Base-by-base conservation (phyloP, 1,140 invertebrate genomes). In the Camponotus vicinus region DNA sequence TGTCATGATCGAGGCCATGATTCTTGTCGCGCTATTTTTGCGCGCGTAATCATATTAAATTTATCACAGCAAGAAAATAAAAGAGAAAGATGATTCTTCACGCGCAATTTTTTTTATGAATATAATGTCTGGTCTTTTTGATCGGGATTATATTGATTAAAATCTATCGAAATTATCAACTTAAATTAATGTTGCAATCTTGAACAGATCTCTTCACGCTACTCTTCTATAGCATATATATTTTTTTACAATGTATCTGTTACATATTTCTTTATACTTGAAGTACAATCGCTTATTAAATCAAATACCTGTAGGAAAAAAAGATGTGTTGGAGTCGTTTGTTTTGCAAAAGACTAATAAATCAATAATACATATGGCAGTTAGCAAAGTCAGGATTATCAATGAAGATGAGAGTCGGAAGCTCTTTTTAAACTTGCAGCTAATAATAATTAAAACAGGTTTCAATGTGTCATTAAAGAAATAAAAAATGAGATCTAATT, bases 181-280 rank as follows among this genome's bases (percentile, higher is more conserved):
- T 57, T 42, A 59, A 18, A 13, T 5, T 42, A 32, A 77, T 45
- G 11, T 42, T n/a, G 75, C 75, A 64, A 77, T 42, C 27, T 27
- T 1, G 37, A 63, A 32, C 37, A 42, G 42, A 34, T 71, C 8
- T 45, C 18, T 42, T 45, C 42, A 42, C n/a, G n/a, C 7, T 21
- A 76, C 2, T 1, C 5, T 21, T 57, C 34, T 37, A 4, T 40
- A 57, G 42, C 9, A 21, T 2, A 40, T 40, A 21, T 15, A 4
- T 5, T 18, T 75, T 75, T 76, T 59, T 13, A 13, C 34, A 61
- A 76, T 18, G 13, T 59, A 45, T 77, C 8, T 77, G 37, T n/a
- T 18, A 5, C 15, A 18, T 32, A 63, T 77, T 18, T 3, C 15
- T 63, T 57, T 21, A 40, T 42, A 59, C 3, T 27, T 27, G 1